A percentile compares a stretch with the other conserved stretches of the same genome.
These are phyloP conservation scores for Heteromormyrus szaboi DNA, from an alignment of 2,797 vertebrate genomes.

Conservation along the genomic window DNA sequence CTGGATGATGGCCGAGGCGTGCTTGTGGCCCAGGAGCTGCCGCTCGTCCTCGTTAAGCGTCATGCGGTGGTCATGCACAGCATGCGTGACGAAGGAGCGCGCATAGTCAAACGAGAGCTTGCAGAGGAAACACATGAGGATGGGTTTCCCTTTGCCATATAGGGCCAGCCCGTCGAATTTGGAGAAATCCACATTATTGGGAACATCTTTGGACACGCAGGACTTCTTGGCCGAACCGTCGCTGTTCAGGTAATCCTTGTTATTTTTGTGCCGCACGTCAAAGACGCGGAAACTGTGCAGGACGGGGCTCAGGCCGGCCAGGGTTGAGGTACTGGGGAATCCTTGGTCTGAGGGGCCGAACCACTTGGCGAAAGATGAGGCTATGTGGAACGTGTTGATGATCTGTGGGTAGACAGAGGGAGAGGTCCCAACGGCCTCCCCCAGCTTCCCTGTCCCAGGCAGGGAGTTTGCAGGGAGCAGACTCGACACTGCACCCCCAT, in stretches of 20 bases:
- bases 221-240: constrained; percentile 81
- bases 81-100: constrained; percentile 73
- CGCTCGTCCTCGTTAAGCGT: constrained; percentile 77
- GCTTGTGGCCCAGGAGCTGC: constrained; percentile 77
- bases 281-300: constrained; percentile 84
- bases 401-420: constrained; percentile 71
- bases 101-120: constrained; percentile 75
- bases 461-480: constrained; percentile 63
- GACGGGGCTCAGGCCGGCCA: constrained; percentile 71
- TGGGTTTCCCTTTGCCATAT: constrained; percentile 75
- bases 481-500: constrained; percentile 30
- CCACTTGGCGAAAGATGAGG: constrained; percentile 79
- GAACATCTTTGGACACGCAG: constrained; percentile 84
- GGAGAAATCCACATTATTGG: constrained; percentile 77
- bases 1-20: constrained; percentile 83
- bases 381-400: constrained; percentile 84
- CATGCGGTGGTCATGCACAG: constrained; percentile 75
- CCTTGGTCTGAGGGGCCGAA: constrained; percentile 72
- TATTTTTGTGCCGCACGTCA: constrained; percentile 78
- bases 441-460: constrained; percentile 51
- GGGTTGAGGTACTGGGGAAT: constrained; percentile 77
- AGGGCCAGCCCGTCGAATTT: constrained; percentile 73
- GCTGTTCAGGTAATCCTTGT: constrained; percentile 80
- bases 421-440: constrained; percentile 53
- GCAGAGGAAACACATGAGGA: constrained; percentile 84